Evolutionary conservation across 2,888 invertebrate genomes (phyloP).

Genomic region (Alviniconcha strummeri): DNA sequence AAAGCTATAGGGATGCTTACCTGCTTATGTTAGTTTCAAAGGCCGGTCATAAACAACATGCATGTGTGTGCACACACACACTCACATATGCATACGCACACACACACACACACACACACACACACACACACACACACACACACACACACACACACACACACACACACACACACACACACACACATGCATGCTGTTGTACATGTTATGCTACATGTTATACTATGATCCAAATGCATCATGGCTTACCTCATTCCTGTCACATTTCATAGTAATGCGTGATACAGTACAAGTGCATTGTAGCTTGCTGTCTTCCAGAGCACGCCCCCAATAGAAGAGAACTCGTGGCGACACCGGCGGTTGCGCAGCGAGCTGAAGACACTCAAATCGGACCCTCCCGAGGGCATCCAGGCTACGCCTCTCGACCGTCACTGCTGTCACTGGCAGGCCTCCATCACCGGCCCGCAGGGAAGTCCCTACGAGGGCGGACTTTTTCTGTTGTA

Average conservation of each 20-base stretch:
- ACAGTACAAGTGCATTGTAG: no score
- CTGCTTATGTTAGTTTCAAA: no score
- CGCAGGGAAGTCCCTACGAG: constrained; percentile 93
- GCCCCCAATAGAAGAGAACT: constrained; percentile 80
- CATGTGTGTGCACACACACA: no score
- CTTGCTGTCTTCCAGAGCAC: constrained; percentile 57
- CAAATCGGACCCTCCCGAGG: constrained; percentile 85
- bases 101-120: not conserved
- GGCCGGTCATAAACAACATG: no score
- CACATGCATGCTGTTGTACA: not conserved
- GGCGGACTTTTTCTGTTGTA: constrained; percentile 94
- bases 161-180: not conserved
- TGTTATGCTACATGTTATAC: not conserved
- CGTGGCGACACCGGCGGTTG: constrained; percentile 88
- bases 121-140: constrained; percentile 1
- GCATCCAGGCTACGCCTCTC: constrained; percentile 87
- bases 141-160: constrained; percentile 1
- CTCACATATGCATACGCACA: not conserved
- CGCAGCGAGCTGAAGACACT: constrained; percentile 82
- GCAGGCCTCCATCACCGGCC: constrained; percentile 95
- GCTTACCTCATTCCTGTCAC: no score
- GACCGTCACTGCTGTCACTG: constrained; percentile 90
- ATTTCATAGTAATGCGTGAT: no score
- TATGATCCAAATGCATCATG: not conserved
- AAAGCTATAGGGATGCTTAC: no score